Evolutionary conservation across 2,113 vertebrate genomes (phyloP).

Genomic region (Larimichthys polyactis): DNA sequence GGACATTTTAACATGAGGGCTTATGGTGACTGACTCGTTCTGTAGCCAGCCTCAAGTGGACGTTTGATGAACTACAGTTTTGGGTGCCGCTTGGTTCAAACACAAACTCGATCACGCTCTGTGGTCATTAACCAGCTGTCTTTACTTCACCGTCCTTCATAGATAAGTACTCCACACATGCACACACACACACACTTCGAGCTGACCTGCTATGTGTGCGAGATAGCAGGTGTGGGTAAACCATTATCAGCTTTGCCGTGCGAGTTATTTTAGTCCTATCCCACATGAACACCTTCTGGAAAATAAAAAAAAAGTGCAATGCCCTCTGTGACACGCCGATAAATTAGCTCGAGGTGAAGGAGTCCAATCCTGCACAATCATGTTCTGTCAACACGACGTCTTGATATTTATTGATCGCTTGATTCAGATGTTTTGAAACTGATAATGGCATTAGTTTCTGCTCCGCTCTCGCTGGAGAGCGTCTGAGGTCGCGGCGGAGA

Average conservation of each 20-base stretch:
- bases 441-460: constrained; percentile 24
- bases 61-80: no score
- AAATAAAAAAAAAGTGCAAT: constrained; percentile 33
- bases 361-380: constrained; percentile 10
- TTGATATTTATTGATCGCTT: not conserved
- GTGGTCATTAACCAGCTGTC: constrained; percentile 33
- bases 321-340: constrained; percentile 21
- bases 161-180: constrained; percentile 40
- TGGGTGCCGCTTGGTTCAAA: not conserved
- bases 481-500: constrained; percentile 32
- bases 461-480: not conserved
- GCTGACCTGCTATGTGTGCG: constrained; percentile 23
- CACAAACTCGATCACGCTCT: not conserved
- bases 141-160: constrained; percentile 36
- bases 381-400: not conserved
- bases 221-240: constrained; percentile 62
- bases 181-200: constrained; percentile 8
- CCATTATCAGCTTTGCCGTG: constrained; percentile 60
- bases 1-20: no score
- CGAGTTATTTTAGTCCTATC: constrained; percentile 62
- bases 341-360: constrained; percentile 25
- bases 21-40: no score
- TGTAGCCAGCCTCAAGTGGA: no score
- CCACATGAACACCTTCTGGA: constrained; percentile 35
- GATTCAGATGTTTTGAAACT: not conserved